These are phyloP conservation scores for Echinometra lucunter DNA, from an alignment of 53 echinoderm and acorn worm genomes.

Conservation along the genomic window DNA sequence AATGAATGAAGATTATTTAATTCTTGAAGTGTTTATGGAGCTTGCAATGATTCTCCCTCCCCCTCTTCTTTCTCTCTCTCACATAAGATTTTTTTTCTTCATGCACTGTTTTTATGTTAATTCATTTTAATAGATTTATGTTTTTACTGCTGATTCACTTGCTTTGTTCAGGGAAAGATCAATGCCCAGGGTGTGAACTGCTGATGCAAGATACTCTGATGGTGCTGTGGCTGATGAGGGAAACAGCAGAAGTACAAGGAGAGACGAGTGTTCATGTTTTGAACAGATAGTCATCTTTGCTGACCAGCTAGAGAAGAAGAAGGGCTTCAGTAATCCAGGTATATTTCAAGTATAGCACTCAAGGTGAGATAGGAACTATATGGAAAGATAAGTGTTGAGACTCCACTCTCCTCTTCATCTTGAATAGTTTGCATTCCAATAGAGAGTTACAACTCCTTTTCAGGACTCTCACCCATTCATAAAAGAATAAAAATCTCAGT, in stretches of 20 bases:
- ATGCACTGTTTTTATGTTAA: no score
- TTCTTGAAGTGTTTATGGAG: background rate
- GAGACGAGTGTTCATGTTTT: slow-evolving; percentile 94
- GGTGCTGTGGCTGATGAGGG: slow-evolving; percentile 77
- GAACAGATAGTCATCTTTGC: slow-evolving; percentile 99
- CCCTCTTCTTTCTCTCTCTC: no score
- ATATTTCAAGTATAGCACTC: slow-evolving; percentile 95
- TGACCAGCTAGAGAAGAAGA: slow-evolving; percentile 97
- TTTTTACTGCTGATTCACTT: background rate
- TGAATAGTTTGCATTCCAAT: no score
- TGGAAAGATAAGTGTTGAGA: slow-evolving; percentile 81
- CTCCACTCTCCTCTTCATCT: no score
- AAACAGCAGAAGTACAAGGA: slow-evolving; percentile 93
- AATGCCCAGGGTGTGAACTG: slow-evolving; percentile 96
- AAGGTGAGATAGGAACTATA: slow-evolving; percentile 79
- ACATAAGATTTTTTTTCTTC: no score
- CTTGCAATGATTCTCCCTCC: no score
- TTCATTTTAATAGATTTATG: background rate
- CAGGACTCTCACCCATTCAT: no score
- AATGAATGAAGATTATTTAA: no score
- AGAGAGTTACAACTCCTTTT: no score
- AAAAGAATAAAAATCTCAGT: no score
- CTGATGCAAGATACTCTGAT: slow-evolving; percentile 88
- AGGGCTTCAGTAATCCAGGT: slow-evolving; percentile 98
- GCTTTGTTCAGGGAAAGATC: slow-evolving; percentile 88